Percentiles rank a stretch among this genome's conserved stretches.
These are phyloP conservation scores for Pygocentrus nattereri DNA, from an alignment of 2,797 vertebrate species.

Conservation along the genomic window DNA sequence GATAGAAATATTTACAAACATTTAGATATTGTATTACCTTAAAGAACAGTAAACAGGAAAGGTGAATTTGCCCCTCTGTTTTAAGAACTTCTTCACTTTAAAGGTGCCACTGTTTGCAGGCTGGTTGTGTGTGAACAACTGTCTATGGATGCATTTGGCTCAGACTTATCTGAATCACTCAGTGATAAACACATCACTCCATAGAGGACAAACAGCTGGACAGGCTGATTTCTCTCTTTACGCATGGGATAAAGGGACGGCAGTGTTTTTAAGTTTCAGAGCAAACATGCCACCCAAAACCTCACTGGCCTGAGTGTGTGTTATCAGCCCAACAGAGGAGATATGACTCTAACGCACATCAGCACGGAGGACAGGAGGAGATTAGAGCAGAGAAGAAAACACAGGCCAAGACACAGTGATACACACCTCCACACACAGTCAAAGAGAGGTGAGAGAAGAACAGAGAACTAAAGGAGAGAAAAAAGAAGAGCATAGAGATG, in stretches of 20 bases:
- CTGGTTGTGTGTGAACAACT: neutral
- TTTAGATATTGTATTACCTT: too few relatives aligned
- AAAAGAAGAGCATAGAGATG: neutral
- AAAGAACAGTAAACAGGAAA: neutral
- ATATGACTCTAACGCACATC: neutral
- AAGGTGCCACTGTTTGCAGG: too few relatives aligned
- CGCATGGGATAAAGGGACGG: neutral
- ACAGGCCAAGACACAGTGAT: neutral
- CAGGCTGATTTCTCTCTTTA: neutral
- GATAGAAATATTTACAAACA: too few relatives aligned
- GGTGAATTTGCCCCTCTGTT: neutral
- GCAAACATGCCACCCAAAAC: neutral
- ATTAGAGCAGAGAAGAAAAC: neutral
- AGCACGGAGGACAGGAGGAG: neutral
- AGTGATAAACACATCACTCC: conserved; percentile 14
- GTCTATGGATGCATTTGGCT: neutral
- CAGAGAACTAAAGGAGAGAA: neutral
- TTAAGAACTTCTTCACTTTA: neutral
- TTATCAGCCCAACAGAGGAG: neutral
- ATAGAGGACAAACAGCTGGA: neutral
- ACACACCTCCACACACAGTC: neutral
- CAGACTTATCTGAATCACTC: neutral
- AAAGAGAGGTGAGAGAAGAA: neutral
- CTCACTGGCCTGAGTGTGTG: neutral
- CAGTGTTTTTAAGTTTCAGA: neutral